Evolutionary conservation across 2,797 vertebrate genomes (phyloP).

Genomic region (Heteromormyrus szaboi): DNA sequence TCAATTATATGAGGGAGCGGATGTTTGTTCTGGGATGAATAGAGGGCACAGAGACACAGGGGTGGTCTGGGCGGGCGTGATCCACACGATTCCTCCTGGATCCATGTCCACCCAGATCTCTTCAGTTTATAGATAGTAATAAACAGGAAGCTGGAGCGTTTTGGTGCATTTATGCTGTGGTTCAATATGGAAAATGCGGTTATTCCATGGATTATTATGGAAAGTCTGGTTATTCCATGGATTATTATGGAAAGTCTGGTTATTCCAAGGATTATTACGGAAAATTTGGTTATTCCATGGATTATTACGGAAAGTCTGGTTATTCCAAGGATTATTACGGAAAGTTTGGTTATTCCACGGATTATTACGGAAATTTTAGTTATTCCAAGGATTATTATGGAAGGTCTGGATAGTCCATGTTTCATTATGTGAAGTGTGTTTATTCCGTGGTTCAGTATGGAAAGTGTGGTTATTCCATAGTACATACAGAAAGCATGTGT

Average conservation of each 20-base stretch:
- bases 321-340: neutral
- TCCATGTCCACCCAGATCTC: neutral
- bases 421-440: neutral
- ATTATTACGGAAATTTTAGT: neutral
- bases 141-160: neutral
- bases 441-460: neutral
- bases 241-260: neutral
- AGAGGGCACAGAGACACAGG: neutral
- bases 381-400: neutral
- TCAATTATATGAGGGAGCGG: neutral
- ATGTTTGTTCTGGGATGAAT: neutral
- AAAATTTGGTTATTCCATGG: no score
- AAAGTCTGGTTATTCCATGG: neutral
- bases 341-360: neutral
- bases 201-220: neutral
- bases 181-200: neutral
- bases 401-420: neutral
- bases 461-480: neutral
- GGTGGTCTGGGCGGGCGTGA: neutral
- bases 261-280: no score
- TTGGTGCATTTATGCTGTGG: neutral
- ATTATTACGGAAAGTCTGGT: neutral
- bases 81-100: neutral
- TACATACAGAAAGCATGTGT: neutral
- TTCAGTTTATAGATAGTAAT: neutral